Evolutionary conservation across 2,113 vertebrate species (phyloP).

Genomic region (Triplophysa siluroides): DNA sequence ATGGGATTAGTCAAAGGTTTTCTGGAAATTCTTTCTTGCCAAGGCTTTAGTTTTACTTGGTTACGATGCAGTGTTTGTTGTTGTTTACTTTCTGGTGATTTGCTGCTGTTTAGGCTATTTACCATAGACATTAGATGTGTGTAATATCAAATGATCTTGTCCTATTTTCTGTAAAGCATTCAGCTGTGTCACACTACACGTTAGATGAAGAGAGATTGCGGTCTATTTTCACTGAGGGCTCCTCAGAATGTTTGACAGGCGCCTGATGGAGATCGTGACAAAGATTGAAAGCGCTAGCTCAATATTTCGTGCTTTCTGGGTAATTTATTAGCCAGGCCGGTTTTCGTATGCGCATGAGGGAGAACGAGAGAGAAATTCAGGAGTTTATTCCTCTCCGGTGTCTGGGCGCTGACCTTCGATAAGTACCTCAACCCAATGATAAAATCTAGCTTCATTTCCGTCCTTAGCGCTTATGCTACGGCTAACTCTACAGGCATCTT

Average conservation of each 20-base stretch:
- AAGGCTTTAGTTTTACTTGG: background rate
- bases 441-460: slow-evolving; percentile 46
- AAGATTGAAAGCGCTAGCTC: slow-evolving; percentile 9
- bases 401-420: slow-evolving; percentile 45
- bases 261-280: slow-evolving; percentile 26
- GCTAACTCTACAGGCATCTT: slow-evolving; percentile 26
- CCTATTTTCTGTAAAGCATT: background rate
- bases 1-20: no score
- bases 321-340: background rate
- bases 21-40: no score
- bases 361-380: background rate
- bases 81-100: background rate
- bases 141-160: background rate
- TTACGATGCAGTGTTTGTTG: background rate
- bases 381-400: slow-evolving; percentile 21
- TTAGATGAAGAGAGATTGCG: slow-evolving; percentile 23
- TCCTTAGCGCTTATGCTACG: background rate
- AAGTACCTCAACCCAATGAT: slow-evolving; percentile 28
- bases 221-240: slow-evolving; percentile 19
- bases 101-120: background rate
- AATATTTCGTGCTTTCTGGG: slow-evolving; percentile 7
- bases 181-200: background rate
- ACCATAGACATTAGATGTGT: background rate
- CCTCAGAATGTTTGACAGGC: slow-evolving; percentile 19
- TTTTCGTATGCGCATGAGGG: background rate